Base-by-base conservation (phyloP, 2,113 vertebrate species). In the Cinclus mexicanus region DNA sequence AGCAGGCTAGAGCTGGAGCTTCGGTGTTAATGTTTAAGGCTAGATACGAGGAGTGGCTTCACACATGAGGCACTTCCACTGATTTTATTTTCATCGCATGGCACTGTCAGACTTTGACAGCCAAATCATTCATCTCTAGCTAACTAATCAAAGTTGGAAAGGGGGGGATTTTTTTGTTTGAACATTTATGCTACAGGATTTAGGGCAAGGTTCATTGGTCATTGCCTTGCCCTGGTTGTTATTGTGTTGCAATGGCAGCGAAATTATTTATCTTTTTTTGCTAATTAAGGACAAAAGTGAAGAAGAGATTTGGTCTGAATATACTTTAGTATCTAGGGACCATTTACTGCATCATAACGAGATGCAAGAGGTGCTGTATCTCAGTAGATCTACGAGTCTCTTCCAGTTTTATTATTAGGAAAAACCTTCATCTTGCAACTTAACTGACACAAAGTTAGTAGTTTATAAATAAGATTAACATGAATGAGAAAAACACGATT, bases 31-130 rank as follows among this genome's bases (percentile, higher is more conserved):
- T 72, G 78, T 96, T 71, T 69, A 86, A 95, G 68, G 85, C 81
- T 72, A 91, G 84, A 76, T 83, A 46, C 69, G 55, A 75, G 2
- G 56, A 93, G 76, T 41, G 39, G 83, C 59, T 95, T 81, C 23
- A 35, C 69, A 89, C 47, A 24, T 1, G 0, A 83, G 85, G 79
- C 87, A 93, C 68, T 53, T 33, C 83, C 88, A 88, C 95, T 4
- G 70, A 87, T 96, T 96, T 93, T 60, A 93, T 92, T 97, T 94
- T 94, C 90, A 77, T 82, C 82, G 93, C 91, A 11, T 70, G 67
- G 89, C 81, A 80, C 87, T 95, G 96, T 94, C 96, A 96, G 97
- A 76, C 83, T 94, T 90, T 89, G 96, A 97, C 81, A 97, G 93
- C 59, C 94, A 84, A 96, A 87, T 93, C 95, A 96, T 89, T 97